Conservation (phyloP, 2,888 invertebrate genomes). For the Sicus ferrugineus region DNA sequence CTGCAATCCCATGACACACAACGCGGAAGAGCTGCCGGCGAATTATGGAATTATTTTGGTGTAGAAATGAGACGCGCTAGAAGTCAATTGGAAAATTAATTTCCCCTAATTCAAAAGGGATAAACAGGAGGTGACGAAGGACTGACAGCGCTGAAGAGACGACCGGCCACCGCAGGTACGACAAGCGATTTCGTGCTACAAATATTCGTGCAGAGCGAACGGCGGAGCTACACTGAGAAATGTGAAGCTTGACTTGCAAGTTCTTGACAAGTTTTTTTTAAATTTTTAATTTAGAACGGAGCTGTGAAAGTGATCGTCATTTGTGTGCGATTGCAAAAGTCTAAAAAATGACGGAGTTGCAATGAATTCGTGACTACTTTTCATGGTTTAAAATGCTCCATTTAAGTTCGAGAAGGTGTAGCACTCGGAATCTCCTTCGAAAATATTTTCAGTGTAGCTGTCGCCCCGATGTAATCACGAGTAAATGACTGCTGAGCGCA, state of each 20-base stretch:
- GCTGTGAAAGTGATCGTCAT: too few relatives aligned
- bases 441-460: conserved; percentile 1
- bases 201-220: neutral
- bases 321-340: too few relatives aligned
- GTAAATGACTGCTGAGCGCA: conserved; percentile 20
- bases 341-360: too few relatives aligned
- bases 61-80: conserved; percentile 7
- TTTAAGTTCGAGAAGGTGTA: too few relatives aligned
- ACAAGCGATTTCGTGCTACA: neutral
- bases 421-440: too few relatives aligned
- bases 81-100: conserved; percentile 43
- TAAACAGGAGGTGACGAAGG: conserved; percentile 42
- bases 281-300: too few relatives aligned
- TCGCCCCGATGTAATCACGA: conserved; percentile 21
- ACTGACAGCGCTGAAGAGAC: conserved; percentile 42
- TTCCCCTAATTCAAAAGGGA: conserved; percentile 32
- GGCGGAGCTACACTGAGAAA: neutral
- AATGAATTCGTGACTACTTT: too few relatives aligned
- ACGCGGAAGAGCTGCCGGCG: too few relatives aligned
- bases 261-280: too few relatives aligned
- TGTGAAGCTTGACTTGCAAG: too few relatives aligned
- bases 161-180: conserved; percentile 4
- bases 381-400: too few relatives aligned
- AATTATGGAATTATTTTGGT: too few relatives aligned
- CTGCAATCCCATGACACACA: neutral